A percentile compares a stretch with the other conserved stretches of the same genome.
These are phyloP conservation scores for Chromoteleia sp. DNA, from an alignment of 2,888 invertebrate species.

Conservation along the genomic window DNA sequence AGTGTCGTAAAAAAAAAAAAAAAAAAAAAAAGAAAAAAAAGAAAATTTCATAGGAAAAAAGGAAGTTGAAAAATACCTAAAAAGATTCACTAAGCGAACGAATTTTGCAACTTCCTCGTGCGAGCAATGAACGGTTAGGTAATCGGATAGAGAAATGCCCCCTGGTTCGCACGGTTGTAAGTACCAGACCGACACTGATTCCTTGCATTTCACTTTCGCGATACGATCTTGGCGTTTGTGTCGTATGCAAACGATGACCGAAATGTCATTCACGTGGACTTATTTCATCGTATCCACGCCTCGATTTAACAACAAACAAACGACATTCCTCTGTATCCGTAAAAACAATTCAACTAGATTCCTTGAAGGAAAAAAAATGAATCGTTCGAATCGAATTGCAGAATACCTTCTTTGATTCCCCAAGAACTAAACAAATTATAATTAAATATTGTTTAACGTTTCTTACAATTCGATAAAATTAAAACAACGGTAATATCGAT, in stretches of 20 bases:
- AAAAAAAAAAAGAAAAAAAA: neutral
- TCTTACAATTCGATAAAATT: too few relatives aligned
- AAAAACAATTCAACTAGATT: slow-evolving; percentile 7
- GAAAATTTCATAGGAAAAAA: neutral
- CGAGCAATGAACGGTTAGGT: slow-evolving; percentile 48
- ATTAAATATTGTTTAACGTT: too few relatives aligned
- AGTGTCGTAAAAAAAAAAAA: too few relatives aligned
- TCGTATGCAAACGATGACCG: slow-evolving; percentile 43
- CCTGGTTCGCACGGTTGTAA: slow-evolving; percentile 63
- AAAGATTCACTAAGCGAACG: neutral
- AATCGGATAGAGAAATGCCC: slow-evolving; percentile 60
- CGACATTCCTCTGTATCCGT: slow-evolving; percentile 26
- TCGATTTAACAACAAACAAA: slow-evolving; percentile 23
- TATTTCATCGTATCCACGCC: slow-evolving; percentile 34
- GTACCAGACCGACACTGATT: slow-evolving; percentile 50
- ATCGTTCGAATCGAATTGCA: too few relatives aligned
- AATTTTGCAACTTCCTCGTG: slow-evolving; percentile 42
- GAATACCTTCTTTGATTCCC: too few relatives aligned
- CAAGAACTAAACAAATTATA: too few relatives aligned
- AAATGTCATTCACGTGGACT: slow-evolving; percentile 47
- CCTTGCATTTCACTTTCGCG: slow-evolving; percentile 63
- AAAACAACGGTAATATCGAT: too few relatives aligned
- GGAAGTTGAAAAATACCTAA: neutral
- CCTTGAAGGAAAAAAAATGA: neutral
- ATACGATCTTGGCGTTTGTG: slow-evolving; percentile 53